Conservation (phyloP, 2,797 vertebrate species). For the Acridotheres tristis region DNA sequence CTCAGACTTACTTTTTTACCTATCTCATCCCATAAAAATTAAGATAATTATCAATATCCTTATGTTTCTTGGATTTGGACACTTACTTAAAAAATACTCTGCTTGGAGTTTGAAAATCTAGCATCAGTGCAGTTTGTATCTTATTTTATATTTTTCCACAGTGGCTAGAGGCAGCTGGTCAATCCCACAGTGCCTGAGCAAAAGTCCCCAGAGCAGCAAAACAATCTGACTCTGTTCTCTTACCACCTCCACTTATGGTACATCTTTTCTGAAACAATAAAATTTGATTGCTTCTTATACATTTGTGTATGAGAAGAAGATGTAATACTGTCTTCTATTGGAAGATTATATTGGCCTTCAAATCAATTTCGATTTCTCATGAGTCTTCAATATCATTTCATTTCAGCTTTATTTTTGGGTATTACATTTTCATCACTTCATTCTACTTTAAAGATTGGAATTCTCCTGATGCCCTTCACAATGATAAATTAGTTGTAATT, state of each 20-base stretch:
- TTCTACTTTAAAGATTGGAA: constrained; percentile 23
- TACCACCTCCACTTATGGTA: neutral
- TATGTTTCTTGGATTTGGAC: neutral
- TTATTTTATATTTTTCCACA: neutral
- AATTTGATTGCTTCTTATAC: constrained; percentile 41
- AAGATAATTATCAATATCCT: neutral
- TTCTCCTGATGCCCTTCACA: neutral
- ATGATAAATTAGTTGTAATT: constrained; percentile 44
- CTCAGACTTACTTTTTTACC: neutral
- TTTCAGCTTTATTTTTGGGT: constrained; percentile 50
- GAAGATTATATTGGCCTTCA: constrained; percentile 35
- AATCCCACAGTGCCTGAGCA: neutral
- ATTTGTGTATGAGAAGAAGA: constrained; percentile 39
- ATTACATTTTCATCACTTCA: constrained; percentile 54
- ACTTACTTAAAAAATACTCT: neutral
- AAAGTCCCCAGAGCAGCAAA: constrained; percentile 30
- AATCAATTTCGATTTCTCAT: constrained; percentile 62
- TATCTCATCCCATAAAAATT: neutral
- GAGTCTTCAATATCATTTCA: constrained; percentile 50
- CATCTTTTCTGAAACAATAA: constrained; percentile 45
- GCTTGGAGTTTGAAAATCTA: neutral
- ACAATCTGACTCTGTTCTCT: neutral
- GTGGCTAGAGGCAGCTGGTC: constrained; percentile 11
- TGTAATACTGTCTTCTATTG: constrained; percentile 12
- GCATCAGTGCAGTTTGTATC: neutral